These are phyloP conservation scores for Scalopus aquaticus DNA, from an alignment of 2,113 vertebrate genomes.

Conservation along the genomic window DNA sequence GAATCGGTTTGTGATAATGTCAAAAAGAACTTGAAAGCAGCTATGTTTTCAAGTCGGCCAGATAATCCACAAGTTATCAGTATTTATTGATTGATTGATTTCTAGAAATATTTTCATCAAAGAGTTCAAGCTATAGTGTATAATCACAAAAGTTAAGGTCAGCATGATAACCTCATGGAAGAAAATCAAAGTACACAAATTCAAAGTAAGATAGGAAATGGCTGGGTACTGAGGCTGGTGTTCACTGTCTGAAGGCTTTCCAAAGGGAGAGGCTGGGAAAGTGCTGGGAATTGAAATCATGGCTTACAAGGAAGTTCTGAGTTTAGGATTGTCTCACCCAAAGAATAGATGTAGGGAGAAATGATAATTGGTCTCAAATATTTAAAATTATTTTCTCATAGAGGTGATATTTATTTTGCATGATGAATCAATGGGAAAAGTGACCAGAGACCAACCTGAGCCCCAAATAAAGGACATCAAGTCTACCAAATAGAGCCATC, in stretches of 20 bases:
- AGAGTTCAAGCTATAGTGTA: constrained; percentile 38
- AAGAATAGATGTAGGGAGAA: constrained; percentile 1
- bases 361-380: not conserved
- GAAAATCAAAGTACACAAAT: constrained; percentile 54
- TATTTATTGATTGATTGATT: constrained; percentile 42
- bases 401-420: no score
- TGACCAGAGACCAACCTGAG: not conserved
- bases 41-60: constrained; percentile 48
- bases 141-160: constrained; percentile 30
- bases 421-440: not conserved
- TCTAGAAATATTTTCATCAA: constrained; percentile 59
- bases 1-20: constrained; percentile 41
- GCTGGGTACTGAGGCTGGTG: not conserved
- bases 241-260: constrained; percentile 3
- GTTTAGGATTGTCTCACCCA: not conserved
- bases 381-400: no score
- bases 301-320: not conserved
- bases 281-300: not conserved
- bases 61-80: constrained; percentile 53
- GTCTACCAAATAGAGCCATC: not conserved
- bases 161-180: constrained; percentile 42
- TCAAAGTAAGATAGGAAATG: constrained; percentile 28
- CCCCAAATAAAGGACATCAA: not conserved
- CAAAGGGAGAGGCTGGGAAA: constrained; percentile 22
- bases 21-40: constrained; percentile 66